A percentile compares a stretch with the other conserved stretches of the same genome.
Conservation (phyloP, 2,888 invertebrate species). For the Ptilodon capucinus region DNA sequence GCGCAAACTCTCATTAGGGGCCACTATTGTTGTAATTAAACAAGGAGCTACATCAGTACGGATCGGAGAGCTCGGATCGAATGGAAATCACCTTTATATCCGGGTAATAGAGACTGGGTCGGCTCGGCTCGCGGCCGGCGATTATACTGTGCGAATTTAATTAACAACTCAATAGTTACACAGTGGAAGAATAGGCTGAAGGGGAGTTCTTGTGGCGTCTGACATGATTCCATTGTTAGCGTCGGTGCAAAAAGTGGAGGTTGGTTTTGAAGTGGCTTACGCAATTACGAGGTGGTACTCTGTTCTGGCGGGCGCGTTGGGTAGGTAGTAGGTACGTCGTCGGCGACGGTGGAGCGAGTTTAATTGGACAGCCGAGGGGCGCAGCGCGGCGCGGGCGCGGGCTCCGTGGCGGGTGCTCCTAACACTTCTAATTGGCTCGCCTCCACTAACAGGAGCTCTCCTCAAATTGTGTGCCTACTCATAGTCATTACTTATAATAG, state of each 20-base stretch:
- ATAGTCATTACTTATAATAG: slow-evolving; percentile 64
- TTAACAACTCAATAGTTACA: slow-evolving; percentile 79
- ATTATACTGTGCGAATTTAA: slow-evolving; percentile 75
- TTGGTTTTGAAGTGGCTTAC: slow-evolving; percentile 77
- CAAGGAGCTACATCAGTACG: slow-evolving; percentile 70
- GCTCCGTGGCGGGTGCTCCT: slow-evolving; percentile 39
- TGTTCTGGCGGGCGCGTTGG: slow-evolving; percentile 40
- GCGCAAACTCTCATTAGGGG: slow-evolving; percentile 81
- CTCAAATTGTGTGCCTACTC: slow-evolving; percentile 57
- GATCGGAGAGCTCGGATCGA: slow-evolving; percentile 40
- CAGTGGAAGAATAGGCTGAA: slow-evolving; percentile 57
- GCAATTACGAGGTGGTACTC: slow-evolving; percentile 70
- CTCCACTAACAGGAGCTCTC: slow-evolving; percentile 67
- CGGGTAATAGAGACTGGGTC: slow-evolving; percentile 39
- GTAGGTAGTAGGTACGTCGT: too few species aligned
- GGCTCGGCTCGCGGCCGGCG: slow-evolving; percentile 28
- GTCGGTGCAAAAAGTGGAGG: slow-evolving; percentile 66
- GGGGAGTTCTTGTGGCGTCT: slow-evolving; percentile 73
- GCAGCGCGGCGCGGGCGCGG: slow-evolving; percentile 36
- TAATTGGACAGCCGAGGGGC: slow-evolving; percentile 71
- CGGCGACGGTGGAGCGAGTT: slow-evolving; percentile 53
- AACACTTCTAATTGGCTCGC: slow-evolving; percentile 78
- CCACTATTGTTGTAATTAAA: slow-evolving; percentile 83
- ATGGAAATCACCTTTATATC: slow-evolving; percentile 53
- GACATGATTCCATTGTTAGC: slow-evolving; percentile 78